A percentile compares a stretch with the other conserved stretches of the same genome.
Evolutionary conservation across 2,888 invertebrate species (phyloP).

Genomic region (Odiellus spinosus): DNA sequence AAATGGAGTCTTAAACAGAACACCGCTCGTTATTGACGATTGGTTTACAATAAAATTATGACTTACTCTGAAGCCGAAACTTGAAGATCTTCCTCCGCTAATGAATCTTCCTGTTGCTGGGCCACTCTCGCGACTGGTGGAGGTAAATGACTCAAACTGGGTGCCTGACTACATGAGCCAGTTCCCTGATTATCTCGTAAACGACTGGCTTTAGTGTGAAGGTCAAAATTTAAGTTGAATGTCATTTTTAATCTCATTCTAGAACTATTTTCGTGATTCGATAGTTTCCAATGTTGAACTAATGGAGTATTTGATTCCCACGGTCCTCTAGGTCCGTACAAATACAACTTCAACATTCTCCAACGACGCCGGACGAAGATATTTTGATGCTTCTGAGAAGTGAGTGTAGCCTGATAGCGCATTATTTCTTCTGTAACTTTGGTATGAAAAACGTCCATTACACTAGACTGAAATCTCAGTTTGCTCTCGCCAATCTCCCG

Average conservation of each 20-base stretch:
- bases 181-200: slow-evolving; percentile 41
- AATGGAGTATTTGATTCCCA: slow-evolving; percentile 29
- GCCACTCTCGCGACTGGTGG: slow-evolving; percentile 8
- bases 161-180: too few species aligned
- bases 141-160: slow-evolving; percentile 1
- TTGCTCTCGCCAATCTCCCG: slow-evolving; percentile 41
- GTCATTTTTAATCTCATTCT: slow-evolving; percentile 44
- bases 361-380: slow-evolving; percentile 38
- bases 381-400: slow-evolving; percentile 36
- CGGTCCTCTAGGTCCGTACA: slow-evolving; percentile 38
- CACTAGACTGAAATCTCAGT: slow-evolving; percentile 39
- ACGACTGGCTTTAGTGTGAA: slow-evolving; percentile 42
- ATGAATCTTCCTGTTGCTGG: slow-evolving; percentile 29
- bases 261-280: slow-evolving; percentile 43
- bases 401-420: slow-evolving; percentile 35
- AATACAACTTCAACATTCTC: slow-evolving; percentile 39
- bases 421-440: slow-evolving; percentile 38
- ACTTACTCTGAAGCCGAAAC: slow-evolving; percentile 31
- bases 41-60: too few species aligned
- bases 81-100: slow-evolving; percentile 36
- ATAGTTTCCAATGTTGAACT: slow-evolving; percentile 39
- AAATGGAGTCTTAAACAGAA: too few species aligned
- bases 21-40: too few species aligned
- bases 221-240: slow-evolving; percentile 40
- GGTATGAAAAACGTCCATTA: slow-evolving; percentile 37